Percentiles rank a stretch among this genome's conserved stretches.
These are phyloP conservation scores for Brachionus rotundiformis DNA, from an alignment of 1,140 invertebrate species.

Conservation along the genomic window DNA sequence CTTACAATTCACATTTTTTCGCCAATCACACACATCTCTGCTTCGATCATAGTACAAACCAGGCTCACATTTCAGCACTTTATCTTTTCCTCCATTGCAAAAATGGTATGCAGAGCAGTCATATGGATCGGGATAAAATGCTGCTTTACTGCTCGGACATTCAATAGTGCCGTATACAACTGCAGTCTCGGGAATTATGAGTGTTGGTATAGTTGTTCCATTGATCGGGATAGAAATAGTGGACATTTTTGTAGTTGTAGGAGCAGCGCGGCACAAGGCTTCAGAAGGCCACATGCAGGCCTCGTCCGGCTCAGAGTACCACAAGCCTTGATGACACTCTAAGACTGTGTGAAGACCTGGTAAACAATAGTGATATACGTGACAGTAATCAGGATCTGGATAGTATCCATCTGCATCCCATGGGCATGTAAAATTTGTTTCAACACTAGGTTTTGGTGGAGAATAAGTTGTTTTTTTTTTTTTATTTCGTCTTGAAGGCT, in stretches of 20 bases:
- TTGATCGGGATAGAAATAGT: neutral
- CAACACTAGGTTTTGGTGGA: neutral
- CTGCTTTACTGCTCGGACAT: neutral
- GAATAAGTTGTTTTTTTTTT: constrained; percentile 43
- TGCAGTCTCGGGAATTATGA: constrained; percentile 8
- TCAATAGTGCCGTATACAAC: constrained; percentile 36
- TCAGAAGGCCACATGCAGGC: constrained; percentile 28
- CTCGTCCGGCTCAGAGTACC: constrained; percentile 39
- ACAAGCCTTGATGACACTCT: constrained; percentile 14
- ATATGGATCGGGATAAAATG: constrained; percentile 47
- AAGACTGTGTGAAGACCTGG: neutral
- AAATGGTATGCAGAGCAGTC: constrained; percentile 52
- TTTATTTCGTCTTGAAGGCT: neutral
- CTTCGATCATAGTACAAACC: constrained; percentile 49
- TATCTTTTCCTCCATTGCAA: constrained; percentile 51
- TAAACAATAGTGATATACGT: constrained; percentile 38
- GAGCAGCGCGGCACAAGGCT: neutral
- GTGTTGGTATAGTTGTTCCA: neutral
- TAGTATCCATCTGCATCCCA: constrained; percentile 24
- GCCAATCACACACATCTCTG: constrained; percentile 47
- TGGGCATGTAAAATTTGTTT: constrained; percentile 51
- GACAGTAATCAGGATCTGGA: constrained; percentile 22
- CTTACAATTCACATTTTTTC: constrained; percentile 51
- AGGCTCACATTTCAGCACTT: constrained; percentile 49
- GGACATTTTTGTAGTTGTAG: neutral